Evolutionary conservation across 1,140 invertebrate species (phyloP).

Genomic region (Myzus persicae): DNA sequence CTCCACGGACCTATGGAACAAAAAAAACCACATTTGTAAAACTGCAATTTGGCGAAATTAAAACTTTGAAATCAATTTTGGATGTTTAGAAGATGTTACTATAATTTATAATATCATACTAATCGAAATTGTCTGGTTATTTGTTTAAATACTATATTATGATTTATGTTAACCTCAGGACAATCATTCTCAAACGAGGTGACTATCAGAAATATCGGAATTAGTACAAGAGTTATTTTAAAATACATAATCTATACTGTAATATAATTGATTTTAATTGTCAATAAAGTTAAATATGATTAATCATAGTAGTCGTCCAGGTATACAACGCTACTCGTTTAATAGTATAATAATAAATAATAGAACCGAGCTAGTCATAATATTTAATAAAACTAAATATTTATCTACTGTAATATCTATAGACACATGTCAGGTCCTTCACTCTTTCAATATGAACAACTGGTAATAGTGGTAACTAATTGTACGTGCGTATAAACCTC

Average conservation of each 20-base stretch:
- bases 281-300: neutral
- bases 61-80: neutral
- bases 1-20: conserved; percentile 51
- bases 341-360: too few relatives aligned
- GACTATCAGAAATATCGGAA: neutral
- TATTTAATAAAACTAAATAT: neutral
- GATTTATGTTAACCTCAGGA: neutral
- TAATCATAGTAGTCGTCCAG: neutral
- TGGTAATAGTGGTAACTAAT: neutral
- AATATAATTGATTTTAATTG: neutral
- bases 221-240: neutral
- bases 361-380: neutral
- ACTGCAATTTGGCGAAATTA: neutral
- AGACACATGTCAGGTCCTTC: neutral
- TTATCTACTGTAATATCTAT: neutral
- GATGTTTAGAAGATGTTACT: neutral
- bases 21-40: neutral
- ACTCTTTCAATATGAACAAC: neutral
- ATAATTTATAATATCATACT: neutral
- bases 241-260: neutral
- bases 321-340: too few relatives aligned
- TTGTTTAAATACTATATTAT: neutral
- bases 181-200: neutral
- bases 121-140: neutral
- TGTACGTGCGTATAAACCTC: neutral